A percentile compares a stretch with the other conserved stretches of the same genome.
Conservation (phyloP, 2,888 invertebrate species). For the Amblyjoppa fuscipennis region DNA sequence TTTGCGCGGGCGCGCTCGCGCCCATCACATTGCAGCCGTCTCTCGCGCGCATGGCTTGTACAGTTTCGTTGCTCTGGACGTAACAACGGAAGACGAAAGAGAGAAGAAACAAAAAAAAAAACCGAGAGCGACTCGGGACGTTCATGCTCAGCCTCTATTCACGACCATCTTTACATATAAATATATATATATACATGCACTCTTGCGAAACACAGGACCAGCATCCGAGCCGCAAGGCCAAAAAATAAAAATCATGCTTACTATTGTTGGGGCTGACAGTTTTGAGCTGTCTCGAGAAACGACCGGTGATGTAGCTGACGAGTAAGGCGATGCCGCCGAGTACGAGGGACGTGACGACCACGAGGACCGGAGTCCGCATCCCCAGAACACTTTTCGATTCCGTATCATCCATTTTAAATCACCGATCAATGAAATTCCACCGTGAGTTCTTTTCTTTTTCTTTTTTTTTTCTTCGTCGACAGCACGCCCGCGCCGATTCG, state of each 20-base stretch:
- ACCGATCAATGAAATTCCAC: neutral
- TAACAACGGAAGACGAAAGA: constrained; percentile 15
- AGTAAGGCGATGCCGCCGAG: constrained; percentile 71
- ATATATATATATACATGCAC: neutral
- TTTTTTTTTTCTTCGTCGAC: neutral
- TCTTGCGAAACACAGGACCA: neutral
- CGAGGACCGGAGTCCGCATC: constrained; percentile 64
- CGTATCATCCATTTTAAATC: constrained; percentile 64
- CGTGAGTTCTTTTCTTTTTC: neutral
- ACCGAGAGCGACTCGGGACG: neutral
- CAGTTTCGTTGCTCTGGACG: constrained; percentile 17
- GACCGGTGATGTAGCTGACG: constrained; percentile 72
- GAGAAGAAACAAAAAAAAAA: neutral
- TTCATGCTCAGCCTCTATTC: neutral
- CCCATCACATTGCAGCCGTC: constrained; percentile 36
- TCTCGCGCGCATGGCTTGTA: constrained; percentile 47
- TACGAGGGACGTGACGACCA: constrained; percentile 67
- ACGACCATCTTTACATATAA: neutral
- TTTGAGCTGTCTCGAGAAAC: constrained; percentile 65
- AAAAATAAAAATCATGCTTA: constrained; percentile 67
- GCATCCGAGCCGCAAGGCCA: neutral
- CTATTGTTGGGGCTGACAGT: constrained; percentile 65
- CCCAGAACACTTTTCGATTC: constrained; percentile 55
- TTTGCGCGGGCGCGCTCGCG: constrained; percentile 52
- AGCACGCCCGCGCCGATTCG: neutral